phyloP scores from a whole-genome alignment of 2,888 invertebrate species.

The Cecidostiba fungosa region DNA sequence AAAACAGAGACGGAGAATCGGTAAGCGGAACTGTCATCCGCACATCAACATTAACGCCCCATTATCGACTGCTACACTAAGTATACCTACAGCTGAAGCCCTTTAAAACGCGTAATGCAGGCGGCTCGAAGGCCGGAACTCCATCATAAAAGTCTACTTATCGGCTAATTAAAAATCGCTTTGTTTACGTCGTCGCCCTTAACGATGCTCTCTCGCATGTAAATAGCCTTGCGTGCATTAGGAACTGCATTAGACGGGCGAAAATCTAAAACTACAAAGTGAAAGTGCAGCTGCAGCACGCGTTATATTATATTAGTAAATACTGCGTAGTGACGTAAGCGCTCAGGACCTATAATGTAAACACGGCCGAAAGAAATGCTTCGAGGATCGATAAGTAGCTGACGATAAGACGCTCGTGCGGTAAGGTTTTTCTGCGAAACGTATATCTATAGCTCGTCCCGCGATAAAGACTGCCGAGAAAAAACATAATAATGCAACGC shows the following conservation, averaged over 20 bases:
- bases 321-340: conserved; percentile 41
- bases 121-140: background rate
- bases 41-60: conserved; percentile 53
- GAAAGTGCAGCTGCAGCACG: conserved; percentile 22
- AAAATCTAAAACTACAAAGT: conserved; percentile 1
- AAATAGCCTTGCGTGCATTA: background rate
- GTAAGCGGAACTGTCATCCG: conserved; percentile 54
- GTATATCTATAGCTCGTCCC: background rate
- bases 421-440: background rate
- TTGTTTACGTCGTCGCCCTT: background rate
- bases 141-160: background rate
- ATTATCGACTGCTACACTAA: conserved; percentile 32
- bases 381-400: background rate
- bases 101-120: conserved; percentile 26
- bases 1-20: background rate
- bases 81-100: conserved; percentile 18
- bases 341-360: conserved; percentile 36
- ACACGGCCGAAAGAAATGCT: conserved; percentile 11
- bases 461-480: conserved; percentile 1
- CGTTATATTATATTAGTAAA: conserved; percentile 43
- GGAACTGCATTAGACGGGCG: background rate
- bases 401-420: background rate
- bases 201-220: background rate
- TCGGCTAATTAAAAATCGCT: background rate
- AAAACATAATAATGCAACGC: conserved; percentile 41